Evolutionary conservation across 2,888 invertebrate species (phyloP), one percentile per base, ranked within the genome.

Genomic region (Pteria penguin): DNA sequence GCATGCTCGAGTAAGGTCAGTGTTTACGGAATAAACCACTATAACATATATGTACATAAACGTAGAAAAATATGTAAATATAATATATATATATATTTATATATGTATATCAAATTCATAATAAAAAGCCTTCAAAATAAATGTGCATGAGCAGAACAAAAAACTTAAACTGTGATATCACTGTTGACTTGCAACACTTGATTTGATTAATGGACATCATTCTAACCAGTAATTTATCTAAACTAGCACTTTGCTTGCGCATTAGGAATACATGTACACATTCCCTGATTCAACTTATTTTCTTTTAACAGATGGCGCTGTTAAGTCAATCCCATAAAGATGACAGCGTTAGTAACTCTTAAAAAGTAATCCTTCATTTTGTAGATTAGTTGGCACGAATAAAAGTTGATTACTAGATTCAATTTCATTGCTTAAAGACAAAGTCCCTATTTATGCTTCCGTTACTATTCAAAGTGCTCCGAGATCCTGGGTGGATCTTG

Each of bases 391-490:
- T n/a, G n/a, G n/a, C n/a, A n/a, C n/a, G n/a, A n/a, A n/a, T n/a
- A n/a, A n/a, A n/a, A n/a, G n/a, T n/a, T n/a, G n/a, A n/a, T n/a
- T n/a, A n/a, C n/a, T n/a, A n/a, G n/a, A n/a, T n/a, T n/a, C n/a
- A n/a, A n/a, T n/a, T n/a, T n/a, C n/a, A n/a, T n/a, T n/a, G n/a
- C n/a, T n/a, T n/a, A n/a, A n/a, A n/a, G n/a, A n/a, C 45, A 27
- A 65, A 52, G 24, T 26, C 26, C 26, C 22, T 65, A 1, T 4
- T 65, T 52, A 22, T 26, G n/a, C 29, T 52, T 65, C 18, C 4
- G n/a, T n/a, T n/a, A 36, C n/a, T 29, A 45, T 65, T 85, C 82
- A 86, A 29, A 87, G 81, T 22, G 86, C 84, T 61, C 87, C 87
- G 26, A 87, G 76, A 68, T 86, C 80, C 29, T 80, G 78, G 14